Conservation (phyloP, 2,113 vertebrate genomes). For the Thryonomys swinderianus region DNA sequence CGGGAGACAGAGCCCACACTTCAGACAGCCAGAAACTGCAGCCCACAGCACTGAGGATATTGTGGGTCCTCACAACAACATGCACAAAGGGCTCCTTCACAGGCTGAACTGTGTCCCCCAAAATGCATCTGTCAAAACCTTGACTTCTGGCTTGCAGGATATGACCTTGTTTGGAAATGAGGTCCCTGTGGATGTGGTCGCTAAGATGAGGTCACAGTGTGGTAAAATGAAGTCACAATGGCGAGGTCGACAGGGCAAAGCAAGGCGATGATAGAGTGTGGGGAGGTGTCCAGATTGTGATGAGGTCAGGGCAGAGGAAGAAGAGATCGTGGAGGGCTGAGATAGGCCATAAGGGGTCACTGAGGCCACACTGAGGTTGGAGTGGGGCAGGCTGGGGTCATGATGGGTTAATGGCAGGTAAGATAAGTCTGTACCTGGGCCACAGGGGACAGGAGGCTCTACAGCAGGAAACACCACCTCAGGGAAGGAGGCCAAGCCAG, state of each 20-base stretch:
- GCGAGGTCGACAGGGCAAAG: neutral
- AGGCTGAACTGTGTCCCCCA: neutral
- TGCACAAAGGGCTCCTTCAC: neutral
- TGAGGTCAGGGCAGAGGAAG: neutral
- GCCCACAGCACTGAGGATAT: accelerated
- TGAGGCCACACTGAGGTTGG: neutral
- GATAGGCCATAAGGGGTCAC: neutral
- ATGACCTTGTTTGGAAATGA: neutral
- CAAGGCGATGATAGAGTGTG: neutral
- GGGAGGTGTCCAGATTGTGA: neutral
- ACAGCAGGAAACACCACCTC: no score
- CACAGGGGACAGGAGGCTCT: no score
- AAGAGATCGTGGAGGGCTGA: neutral
- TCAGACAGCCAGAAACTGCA: neutral
- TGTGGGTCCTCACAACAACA: accelerated
- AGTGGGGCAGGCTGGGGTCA: neutral
- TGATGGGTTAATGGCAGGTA: neutral
- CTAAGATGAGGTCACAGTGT: neutral
- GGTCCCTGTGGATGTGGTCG: neutral
- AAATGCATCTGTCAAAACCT: no score
- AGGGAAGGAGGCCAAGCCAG: no score
- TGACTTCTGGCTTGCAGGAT: neutral
- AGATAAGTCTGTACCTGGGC: no score
- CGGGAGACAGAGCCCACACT: accelerated
- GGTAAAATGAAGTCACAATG: neutral